phyloP scores from a whole-genome alignment of 2,113 vertebrate genomes.

The Fukomys damarensis region DNA sequence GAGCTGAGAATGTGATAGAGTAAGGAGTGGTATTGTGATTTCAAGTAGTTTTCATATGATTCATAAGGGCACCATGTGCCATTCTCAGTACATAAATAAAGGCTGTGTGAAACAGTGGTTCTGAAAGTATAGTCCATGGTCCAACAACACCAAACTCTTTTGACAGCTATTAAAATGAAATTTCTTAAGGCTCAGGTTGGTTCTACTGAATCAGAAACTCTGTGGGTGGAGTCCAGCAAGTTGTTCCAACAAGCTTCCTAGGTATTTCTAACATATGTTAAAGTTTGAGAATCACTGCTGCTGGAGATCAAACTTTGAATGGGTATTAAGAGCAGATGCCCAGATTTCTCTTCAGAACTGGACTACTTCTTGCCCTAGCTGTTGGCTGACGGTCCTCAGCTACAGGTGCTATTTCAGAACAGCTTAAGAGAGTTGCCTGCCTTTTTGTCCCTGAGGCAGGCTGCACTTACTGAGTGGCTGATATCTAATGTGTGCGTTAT shows the following conservation, averaged over 20 bases:
- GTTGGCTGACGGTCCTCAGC: background rate
- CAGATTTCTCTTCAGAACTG: background rate
- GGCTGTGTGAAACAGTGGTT: background rate
- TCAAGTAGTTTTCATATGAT: background rate
- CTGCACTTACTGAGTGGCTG: background rate
- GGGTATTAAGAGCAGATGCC: background rate
- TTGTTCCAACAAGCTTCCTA: background rate
- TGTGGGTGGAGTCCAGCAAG: background rate
- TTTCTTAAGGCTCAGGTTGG: background rate
- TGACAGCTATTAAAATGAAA: constrained; percentile 25
- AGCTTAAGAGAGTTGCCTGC: background rate
- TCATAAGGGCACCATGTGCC: background rate
- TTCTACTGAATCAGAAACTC: constrained; percentile 9
- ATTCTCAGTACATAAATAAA: background rate
- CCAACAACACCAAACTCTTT: background rate
- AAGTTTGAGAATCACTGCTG: background rate
- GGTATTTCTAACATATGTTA: background rate
- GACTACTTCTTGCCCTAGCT: background rate
- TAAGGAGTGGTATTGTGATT: background rate
- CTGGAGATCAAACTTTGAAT: background rate
- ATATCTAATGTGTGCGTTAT: background rate
- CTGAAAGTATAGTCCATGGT: background rate
- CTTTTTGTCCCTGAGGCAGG: background rate
- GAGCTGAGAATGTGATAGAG: constrained; percentile 44
- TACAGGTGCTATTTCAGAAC: background rate